phyloP scores from a whole-genome alignment of 53 echinoderm and acorn worm species.

The Stichopus horrens region DNA sequence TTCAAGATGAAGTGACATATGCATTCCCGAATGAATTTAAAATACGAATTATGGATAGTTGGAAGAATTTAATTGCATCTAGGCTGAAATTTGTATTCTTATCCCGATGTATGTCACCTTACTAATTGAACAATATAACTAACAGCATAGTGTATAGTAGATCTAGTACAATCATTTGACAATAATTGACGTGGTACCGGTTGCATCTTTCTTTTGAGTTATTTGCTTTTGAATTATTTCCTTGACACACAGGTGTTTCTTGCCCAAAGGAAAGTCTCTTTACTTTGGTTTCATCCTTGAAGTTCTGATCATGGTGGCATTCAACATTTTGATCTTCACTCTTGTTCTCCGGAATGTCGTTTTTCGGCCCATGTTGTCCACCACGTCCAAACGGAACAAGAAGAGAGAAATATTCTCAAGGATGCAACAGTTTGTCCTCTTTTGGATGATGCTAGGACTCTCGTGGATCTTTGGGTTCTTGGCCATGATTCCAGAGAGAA shows the following conservation, averaged over 20 bases:
- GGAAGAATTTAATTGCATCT: too few relatives aligned
- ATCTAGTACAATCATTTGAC: too few relatives aligned
- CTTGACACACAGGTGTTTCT: background rate
- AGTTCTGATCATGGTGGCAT: background rate
- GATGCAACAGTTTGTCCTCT: slow-evolving; percentile 23
- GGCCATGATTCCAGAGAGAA: background rate
- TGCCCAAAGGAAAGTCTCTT: background rate
- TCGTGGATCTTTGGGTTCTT: slow-evolving; percentile 19
- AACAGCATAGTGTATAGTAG: too few relatives aligned
- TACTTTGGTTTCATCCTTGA: background rate
- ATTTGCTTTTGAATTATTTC: too few relatives aligned
- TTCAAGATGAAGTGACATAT: too few relatives aligned
- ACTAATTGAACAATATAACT: too few relatives aligned
- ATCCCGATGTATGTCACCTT: too few relatives aligned
- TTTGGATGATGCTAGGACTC: background rate
- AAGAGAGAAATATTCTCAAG: slow-evolving; percentile 4
- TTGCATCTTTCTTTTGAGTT: too few relatives aligned
- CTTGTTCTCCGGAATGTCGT: background rate
- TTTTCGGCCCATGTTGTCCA: slow-evolving; percentile 5
- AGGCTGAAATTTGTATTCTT: too few relatives aligned
- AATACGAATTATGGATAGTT: too few relatives aligned
- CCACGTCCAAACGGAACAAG: background rate
- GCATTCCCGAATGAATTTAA: too few relatives aligned
- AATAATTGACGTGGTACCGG: too few relatives aligned
- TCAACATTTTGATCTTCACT: background rate